Percentiles rank a stretch among this genome's conserved stretches.
Evolutionary conservation across 92 coral and sea anemone species (phyloP).

Genomic region (Bergia sp.): DNA sequence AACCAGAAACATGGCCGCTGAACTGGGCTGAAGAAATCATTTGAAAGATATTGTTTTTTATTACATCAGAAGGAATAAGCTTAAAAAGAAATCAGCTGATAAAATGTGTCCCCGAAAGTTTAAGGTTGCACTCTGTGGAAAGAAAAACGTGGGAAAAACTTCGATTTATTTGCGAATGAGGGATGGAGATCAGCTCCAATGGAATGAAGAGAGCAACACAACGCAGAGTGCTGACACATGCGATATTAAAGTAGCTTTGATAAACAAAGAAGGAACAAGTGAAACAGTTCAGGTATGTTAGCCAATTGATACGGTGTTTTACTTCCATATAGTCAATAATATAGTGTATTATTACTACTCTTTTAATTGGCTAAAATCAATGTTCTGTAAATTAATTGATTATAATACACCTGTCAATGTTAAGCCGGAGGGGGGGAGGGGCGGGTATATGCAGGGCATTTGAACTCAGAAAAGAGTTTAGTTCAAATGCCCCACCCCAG

Average conservation of each 20-base stretch:
- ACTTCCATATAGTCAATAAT: background rate
- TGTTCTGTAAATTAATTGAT: too few relatives aligned
- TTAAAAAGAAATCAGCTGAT: background rate
- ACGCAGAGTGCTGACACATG: slow-evolving; percentile 34
- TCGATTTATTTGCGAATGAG: slow-evolving; percentile 67
- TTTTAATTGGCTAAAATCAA: too few relatives aligned
- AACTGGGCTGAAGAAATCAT: background rate
- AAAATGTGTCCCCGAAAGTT: background rate
- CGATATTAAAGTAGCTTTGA: slow-evolving; percentile 24
- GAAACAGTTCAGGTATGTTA: background rate
- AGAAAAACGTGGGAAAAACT: slow-evolving; percentile 66
- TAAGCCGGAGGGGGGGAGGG: too few relatives aligned
- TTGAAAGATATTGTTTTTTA: too few relatives aligned
- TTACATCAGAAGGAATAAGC: background rate
- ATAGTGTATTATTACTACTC: too few relatives aligned
- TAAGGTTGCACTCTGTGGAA: slow-evolving; percentile 68
- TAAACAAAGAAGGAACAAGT: background rate
- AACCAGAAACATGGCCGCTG: background rate
- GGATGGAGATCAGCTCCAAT: slow-evolving; percentile 43
- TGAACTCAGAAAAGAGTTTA: too few relatives aligned
- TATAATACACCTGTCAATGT: too few relatives aligned
- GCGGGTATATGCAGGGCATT: too few relatives aligned
- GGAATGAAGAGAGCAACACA: slow-evolving; percentile 26
- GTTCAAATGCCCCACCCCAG: too few relatives aligned
- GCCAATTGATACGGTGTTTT: background rate